These are phyloP conservation scores for Latrodectus hesperus DNA, from an alignment of 2,888 invertebrate genomes.

Conservation along the genomic window DNA sequence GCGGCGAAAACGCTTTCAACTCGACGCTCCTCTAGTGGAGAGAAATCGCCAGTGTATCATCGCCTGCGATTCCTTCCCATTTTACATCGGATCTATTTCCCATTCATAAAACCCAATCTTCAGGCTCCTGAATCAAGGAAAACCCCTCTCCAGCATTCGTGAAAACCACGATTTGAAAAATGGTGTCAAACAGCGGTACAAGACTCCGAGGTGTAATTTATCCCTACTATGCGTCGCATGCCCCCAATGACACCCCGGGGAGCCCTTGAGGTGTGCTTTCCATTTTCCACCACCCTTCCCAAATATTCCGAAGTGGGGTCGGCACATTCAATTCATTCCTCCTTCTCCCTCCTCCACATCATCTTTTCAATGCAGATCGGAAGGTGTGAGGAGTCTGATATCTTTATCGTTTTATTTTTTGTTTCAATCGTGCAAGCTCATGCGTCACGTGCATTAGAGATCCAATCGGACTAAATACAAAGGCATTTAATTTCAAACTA, in stretches of 20 bases:
- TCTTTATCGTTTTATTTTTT: too few species aligned
- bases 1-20: conserved; percentile 24
- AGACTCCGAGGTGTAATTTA: conserved; percentile 65
- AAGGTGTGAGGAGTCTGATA: too few species aligned
- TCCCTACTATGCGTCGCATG: conserved; percentile 52
- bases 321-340: conserved; percentile 41
- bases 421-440: too few species aligned
- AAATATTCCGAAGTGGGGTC: conserved; percentile 15
- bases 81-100: conserved; percentile 28
- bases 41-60: too few species aligned
- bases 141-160: not conserved
- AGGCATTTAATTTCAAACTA: too few species aligned
- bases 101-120: conserved; percentile 48
- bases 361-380: too few species aligned
- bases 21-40: too few species aligned
- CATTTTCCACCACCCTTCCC: not conserved
- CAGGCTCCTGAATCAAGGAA: not conserved
- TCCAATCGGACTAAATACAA: too few species aligned
- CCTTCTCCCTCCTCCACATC: not conserved
- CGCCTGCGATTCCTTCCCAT: conserved; percentile 4
- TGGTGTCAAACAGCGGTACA: conserved; percentile 36
- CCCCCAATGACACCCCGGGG: conserved; percentile 45
- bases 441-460: too few species aligned
- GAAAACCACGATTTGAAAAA: conserved; percentile 35
- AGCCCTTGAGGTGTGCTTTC: conserved; percentile 19